Percentiles rank a stretch among this genome's conserved stretches.
These are phyloP conservation scores for Sinosuthora webbiana DNA, from an alignment of 2,113 vertebrate genomes.

Conservation along the genomic window DNA sequence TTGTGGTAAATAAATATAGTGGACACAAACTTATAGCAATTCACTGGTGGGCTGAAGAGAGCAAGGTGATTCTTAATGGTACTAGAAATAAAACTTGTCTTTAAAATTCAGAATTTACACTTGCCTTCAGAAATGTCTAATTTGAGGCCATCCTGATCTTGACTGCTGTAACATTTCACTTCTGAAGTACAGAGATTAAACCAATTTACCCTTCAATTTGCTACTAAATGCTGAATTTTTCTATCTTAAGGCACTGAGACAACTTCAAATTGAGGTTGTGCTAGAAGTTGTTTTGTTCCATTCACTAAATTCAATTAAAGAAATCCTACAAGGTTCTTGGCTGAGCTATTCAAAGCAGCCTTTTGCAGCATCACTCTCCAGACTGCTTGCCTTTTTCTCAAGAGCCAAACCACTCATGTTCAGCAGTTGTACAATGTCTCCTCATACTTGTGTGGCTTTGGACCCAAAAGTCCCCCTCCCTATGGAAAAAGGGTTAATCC, in stretches of 20 bases:
- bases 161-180: not conserved
- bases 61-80: not conserved
- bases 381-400: not conserved
- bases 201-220: not conserved
- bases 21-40: not conserved
- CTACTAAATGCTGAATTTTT: not conserved
- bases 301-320: not conserved
- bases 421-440: not conserved
- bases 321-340: not conserved
- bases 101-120: not conserved
- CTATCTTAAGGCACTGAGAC: not conserved
- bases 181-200: not conserved
- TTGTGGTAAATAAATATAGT: conserved; percentile 36
- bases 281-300: not conserved
- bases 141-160: not conserved
- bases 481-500: not conserved
- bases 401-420: not conserved
- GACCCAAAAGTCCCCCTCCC: not conserved
- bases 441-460: not conserved
- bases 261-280: not conserved
- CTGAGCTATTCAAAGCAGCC: not conserved
- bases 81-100: not conserved
- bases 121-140: not conserved
- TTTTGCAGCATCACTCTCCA: not conserved
- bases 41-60: not conserved